phyloP scores from a whole-genome alignment of 30 jellyfish, hydroid and myxozoan genomes.

The Hydractinia echinata region DNA sequence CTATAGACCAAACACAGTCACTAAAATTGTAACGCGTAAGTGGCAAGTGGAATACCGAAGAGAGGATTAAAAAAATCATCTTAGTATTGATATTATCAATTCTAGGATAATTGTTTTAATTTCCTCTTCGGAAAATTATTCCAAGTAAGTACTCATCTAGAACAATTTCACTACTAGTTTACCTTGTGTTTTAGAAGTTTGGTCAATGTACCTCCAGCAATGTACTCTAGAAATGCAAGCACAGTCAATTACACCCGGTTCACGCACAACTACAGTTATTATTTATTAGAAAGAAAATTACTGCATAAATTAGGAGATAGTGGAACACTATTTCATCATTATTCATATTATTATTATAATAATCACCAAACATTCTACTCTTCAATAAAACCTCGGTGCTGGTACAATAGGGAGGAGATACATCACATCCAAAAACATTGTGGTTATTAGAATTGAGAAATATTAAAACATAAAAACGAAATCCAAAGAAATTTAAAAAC shows the following conservation, averaged over 20 bases:
- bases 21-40: neutral
- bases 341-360: no score
- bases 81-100: neutral
- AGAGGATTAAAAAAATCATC: neutral
- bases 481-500: neutral
- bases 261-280: neutral
- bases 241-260: neutral
- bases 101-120: neutral
- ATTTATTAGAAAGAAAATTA: no score
- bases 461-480: neutral
- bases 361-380: no score
- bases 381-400: no score
- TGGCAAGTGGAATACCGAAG: neutral
- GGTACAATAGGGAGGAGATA: no score
- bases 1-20: neutral
- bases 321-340: no score
- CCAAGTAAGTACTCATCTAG: neutral
- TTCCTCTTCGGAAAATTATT: neutral
- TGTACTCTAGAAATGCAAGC: conserved; percentile 43
- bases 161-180: neutral
- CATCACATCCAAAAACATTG: neutral
- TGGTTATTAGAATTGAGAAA: neutral
- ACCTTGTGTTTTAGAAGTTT: conserved; percentile 69
- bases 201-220: conserved; percentile 74
- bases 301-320: no score